Evolutionary conservation across 2,888 invertebrate species (phyloP).

Genomic region (Caenorhabditis sp.): DNA sequence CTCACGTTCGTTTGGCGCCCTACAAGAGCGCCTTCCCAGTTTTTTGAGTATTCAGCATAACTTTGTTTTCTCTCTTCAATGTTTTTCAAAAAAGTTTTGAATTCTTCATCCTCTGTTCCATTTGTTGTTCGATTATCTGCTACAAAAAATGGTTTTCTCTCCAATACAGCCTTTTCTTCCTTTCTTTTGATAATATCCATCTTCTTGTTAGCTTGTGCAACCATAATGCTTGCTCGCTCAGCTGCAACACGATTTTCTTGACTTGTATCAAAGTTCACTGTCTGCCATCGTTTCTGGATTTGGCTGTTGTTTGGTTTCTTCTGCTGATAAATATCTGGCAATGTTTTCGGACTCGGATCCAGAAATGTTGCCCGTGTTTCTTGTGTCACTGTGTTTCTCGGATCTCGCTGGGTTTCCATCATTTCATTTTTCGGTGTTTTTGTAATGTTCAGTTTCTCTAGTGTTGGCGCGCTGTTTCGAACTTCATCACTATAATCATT

Average conservation of each 20-base stretch:
- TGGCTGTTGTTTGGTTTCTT: background rate
- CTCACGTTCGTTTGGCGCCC: slow-evolving; percentile 34
- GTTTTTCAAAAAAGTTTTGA: slow-evolving; percentile 12
- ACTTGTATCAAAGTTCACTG: background rate
- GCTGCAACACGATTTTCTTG: background rate
- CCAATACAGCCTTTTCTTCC: background rate
- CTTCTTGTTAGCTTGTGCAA: background rate
- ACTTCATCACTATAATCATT: too few relatives aligned
- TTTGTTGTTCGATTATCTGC: background rate
- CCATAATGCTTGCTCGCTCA: background rate
- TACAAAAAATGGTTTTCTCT: background rate
- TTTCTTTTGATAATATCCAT: background rate
- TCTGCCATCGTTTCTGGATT: background rate
- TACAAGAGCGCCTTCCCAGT: slow-evolving; percentile 37
- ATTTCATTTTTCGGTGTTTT: too few relatives aligned
- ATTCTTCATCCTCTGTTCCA: slow-evolving; percentile 20
- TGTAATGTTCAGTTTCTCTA: too few relatives aligned
- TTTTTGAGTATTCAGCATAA: slow-evolving; percentile 31
- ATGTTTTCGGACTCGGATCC: background rate
- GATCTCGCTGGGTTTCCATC: background rate
- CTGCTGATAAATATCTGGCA: background rate
- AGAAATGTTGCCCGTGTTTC: background rate
- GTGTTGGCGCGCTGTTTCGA: too few relatives aligned
- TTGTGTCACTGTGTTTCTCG: too few relatives aligned
- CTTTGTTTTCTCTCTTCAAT: slow-evolving; percentile 13